Conservation (phyloP, 2,113 vertebrate genomes). For the Chelonoidis abingdonii region DNA sequence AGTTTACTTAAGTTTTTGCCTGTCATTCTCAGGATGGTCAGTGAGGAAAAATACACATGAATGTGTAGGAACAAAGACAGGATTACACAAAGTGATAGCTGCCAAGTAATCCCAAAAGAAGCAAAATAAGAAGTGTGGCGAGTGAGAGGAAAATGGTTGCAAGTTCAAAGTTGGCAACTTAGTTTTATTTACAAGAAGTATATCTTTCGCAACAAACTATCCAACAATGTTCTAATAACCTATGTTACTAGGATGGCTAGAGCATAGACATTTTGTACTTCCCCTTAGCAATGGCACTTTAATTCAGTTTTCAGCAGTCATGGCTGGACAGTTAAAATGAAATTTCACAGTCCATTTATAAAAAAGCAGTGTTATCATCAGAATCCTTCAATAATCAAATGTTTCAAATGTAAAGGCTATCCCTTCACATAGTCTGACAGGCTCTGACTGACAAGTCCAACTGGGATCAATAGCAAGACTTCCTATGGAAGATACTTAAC, state of each 20-base stretch:
- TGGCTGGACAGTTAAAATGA: background rate
- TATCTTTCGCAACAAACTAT: background rate
- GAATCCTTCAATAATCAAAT: background rate
- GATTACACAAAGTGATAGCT: background rate
- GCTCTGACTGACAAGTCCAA: background rate
- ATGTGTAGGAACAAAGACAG: background rate
- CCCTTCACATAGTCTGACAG: background rate
- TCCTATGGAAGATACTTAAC: background rate
- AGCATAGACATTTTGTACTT: background rate
- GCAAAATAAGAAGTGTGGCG: background rate
- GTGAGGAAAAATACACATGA: background rate
- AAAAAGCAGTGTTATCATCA: background rate
- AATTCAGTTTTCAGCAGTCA: background rate
- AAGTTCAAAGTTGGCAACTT: conserved; percentile 56
- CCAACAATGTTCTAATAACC: background rate
- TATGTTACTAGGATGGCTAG: background rate
- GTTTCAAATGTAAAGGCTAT: background rate
- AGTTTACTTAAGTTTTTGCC: background rate
- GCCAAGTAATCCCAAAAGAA: background rate
- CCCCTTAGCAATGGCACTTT: background rate
- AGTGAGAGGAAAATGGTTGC: conserved; percentile 33
- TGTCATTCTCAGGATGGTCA: background rate
- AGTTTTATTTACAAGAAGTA: conserved; percentile 5
- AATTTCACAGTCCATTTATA: background rate
- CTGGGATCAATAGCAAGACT: background rate